Evolutionary conservation across 2,113 vertebrate species (phyloP), one percentile per base, ranked within the genome.

Genomic region (Periophthalmus modestus): DNA sequence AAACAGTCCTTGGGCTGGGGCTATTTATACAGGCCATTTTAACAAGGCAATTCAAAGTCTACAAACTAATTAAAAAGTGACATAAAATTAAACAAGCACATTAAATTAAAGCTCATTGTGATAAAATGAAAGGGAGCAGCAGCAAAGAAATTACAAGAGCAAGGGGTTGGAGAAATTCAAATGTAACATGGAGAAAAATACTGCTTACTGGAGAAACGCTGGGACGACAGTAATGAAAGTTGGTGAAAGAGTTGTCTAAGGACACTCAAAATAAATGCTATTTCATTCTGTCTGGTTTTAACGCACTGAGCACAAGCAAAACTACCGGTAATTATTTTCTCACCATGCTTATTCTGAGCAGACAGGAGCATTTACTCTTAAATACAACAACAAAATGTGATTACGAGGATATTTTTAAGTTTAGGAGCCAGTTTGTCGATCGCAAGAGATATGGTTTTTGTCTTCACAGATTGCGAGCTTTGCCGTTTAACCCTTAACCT

Each of bases 91-190:
- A 65, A 65, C 62, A 65, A 65, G 62, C 34, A 65, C 34, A 39
- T 36, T 65, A 39, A 65, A 65, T 65, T 65, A 65, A 65, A 39
- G 34, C 62, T 65, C 33, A 65, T 65, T 36, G 34, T 39, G 7
- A 73, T 77, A 59, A 23, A 57, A 57, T 82, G 59, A 62, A 62
- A 62, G 59, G 59, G 7, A 62, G 11, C 28, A 34, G 59, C 59
- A 7, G 28, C 59, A 62, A 34, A 43, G 34, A 39, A 65, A 65
- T n/a, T 39, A 65, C 19, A 21, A 43, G 34, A 39, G 62, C 34
- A 43, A 1, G 28, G 59, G 28, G 24, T 34, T 62, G 59, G 59
- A 15, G 33, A 28, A 62, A 34, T 62, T 13, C 4, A 59, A 59
- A 21, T 59, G 21, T 24, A 59, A 59, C 57, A 59, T 5, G 21